Conservation (phyloP, 2,888 invertebrate genomes). For the Apamea sordens region DNA sequence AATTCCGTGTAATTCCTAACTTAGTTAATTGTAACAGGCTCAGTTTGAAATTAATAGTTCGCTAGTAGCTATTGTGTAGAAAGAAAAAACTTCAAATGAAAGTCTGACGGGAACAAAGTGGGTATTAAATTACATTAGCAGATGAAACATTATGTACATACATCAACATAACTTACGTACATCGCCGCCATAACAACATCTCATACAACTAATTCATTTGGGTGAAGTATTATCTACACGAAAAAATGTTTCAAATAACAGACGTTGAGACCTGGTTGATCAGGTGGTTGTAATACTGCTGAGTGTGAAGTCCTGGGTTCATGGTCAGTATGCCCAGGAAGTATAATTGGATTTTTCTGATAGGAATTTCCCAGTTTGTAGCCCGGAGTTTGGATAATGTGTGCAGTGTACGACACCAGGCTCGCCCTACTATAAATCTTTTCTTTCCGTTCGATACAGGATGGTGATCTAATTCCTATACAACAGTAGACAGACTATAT, state of each 20-base stretch:
- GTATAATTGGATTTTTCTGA: not conserved
- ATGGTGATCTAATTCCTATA: too few species aligned
- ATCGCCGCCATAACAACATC: conserved; percentile 5
- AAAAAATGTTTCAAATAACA: not conserved
- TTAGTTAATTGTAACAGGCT: not conserved
- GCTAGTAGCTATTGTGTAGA: not conserved
- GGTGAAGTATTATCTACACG: not conserved
- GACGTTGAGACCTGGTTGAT: not conserved
- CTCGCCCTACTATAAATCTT: not conserved
- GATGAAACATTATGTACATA: conserved; percentile 44
- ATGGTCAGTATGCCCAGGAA: not conserved
- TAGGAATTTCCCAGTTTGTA: not conserved
- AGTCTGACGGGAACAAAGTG: conserved; percentile 31
- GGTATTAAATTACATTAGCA: conserved; percentile 42
- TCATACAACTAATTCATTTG: conserved; percentile 34
- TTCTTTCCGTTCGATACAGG: not conserved
- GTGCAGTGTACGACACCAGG: not conserved
- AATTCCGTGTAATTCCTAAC: not conserved
- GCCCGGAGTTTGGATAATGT: not conserved
- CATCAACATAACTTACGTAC: conserved; percentile 40
- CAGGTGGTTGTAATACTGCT: too few species aligned
- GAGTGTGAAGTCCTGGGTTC: not conserved
- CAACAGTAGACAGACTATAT: not conserved
- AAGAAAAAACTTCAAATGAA: conserved; percentile 3
- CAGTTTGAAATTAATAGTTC: not conserved